phyloP scores from a whole-genome alignment of 2,113 vertebrate genomes.

The Clupea harengus region DNA sequence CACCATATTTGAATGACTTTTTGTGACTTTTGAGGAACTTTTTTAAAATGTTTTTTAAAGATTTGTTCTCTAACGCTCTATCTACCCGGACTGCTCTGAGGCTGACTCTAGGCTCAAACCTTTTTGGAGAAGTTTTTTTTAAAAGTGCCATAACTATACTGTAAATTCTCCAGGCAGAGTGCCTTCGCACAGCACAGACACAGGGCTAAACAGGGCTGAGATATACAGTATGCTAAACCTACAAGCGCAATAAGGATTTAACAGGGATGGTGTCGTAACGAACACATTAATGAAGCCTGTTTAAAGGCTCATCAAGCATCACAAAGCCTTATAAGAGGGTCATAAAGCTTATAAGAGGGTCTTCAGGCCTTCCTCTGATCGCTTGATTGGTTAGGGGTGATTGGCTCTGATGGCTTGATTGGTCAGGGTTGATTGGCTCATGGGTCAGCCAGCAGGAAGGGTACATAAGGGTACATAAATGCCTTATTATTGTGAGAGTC shows the following conservation, averaged over 20 bases:
- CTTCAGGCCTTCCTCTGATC: background rate
- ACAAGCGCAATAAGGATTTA: background rate
- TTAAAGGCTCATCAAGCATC: too few relatives aligned
- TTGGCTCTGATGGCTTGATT: background rate
- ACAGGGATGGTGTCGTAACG: background rate
- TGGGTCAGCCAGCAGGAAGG: background rate
- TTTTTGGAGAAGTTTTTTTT: background rate
- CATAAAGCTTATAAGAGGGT: background rate
- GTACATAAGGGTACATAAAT: slow-evolving; percentile 4
- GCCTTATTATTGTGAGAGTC: background rate
- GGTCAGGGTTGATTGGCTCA: too few relatives aligned
- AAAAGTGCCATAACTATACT: background rate
- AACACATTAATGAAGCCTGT: background rate
- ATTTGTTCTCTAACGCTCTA: background rate
- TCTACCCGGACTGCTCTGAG: background rate
- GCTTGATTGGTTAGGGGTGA: background rate
- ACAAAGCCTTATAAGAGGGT: background rate
- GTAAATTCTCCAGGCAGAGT: slow-evolving; percentile 34
- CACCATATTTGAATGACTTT: too few relatives aligned
- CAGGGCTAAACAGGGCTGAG: background rate
- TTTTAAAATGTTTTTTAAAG: background rate
- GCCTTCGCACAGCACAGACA: slow-evolving; percentile 46
- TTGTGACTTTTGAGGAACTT: background rate
- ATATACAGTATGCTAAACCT: background rate
- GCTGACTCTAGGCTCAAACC: background rate